A percentile compares a stretch with the other conserved stretches of the same genome.
phyloP scores from a whole-genome alignment of 2,888 invertebrate species.

The Lordiphosa fenestrarum region DNA sequence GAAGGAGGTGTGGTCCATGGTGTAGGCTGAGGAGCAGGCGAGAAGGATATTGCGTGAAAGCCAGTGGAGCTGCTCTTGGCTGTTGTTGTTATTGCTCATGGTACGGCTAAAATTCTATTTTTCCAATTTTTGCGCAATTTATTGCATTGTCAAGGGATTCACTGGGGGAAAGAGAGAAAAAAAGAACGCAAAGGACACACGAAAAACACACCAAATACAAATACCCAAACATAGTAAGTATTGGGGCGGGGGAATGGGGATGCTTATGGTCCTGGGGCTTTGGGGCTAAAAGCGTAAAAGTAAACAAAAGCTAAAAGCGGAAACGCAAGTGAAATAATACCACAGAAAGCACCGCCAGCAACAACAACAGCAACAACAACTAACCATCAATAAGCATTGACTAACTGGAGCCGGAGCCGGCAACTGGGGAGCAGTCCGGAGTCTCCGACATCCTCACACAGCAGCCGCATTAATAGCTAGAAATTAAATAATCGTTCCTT shows the following conservation, averaged over 20 bases:
- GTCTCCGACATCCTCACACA: slow-evolving; percentile 12
- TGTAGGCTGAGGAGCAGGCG: slow-evolving; percentile 5
- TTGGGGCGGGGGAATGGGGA: slow-evolving; percentile 22
- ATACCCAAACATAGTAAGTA: slow-evolving; percentile 70
- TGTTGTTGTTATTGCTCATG: slow-evolving; percentile 57
- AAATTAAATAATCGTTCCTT: slow-evolving; percentile 73
- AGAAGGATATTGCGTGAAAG: slow-evolving; percentile 62
- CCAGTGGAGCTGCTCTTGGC: slow-evolving; percentile 41
- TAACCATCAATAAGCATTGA: slow-evolving; percentile 74
- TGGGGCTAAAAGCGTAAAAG: slow-evolving; percentile 71
- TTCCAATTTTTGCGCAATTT: slow-evolving; percentile 76
- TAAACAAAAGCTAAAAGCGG: slow-evolving; percentile 73
- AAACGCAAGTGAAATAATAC: slow-evolving; percentile 68
- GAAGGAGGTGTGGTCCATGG: slow-evolving; percentile 17
- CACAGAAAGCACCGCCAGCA: slow-evolving; percentile 22
- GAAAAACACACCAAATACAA: slow-evolving; percentile 68
- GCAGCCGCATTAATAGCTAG: slow-evolving; percentile 63
- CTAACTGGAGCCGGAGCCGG: slow-evolving; percentile 51
- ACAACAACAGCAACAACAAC: slow-evolving; percentile 19
- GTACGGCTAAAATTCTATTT: slow-evolving; percentile 74
- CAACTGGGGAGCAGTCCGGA: slow-evolving; percentile 39
- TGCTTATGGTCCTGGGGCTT: slow-evolving; percentile 51
- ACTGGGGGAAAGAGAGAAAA: slow-evolving; percentile 29
- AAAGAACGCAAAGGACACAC: slow-evolving; percentile 54
- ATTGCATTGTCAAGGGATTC: slow-evolving; percentile 75